Percentiles rank a stretch among this genome's conserved stretches.
phyloP scores from a whole-genome alignment of 2,888 invertebrate genomes.

The Latheticus oryzae region DNA sequence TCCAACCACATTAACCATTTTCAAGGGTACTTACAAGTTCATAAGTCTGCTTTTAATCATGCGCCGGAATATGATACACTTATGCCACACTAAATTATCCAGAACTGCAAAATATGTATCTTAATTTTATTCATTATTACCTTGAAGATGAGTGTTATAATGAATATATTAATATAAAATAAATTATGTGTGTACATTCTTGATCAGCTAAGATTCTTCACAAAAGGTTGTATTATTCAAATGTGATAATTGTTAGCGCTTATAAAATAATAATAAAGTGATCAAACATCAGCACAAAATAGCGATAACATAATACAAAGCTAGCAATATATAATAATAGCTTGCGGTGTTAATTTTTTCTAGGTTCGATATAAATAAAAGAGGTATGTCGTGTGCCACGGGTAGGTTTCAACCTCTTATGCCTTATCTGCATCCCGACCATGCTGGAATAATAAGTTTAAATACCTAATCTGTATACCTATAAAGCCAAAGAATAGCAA shows the following conservation, averaged over 20 bases:
- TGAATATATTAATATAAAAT: slow-evolving; percentile 1
- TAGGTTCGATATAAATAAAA: slow-evolving; percentile 27
- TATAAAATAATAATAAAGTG: slow-evolving; percentile 5
- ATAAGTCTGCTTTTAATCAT: slow-evolving; percentile 16
- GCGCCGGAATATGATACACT: slow-evolving; percentile 11
- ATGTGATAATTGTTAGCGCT: background rate
- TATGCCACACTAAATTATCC: slow-evolving; percentile 16
- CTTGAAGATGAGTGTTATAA: background rate
- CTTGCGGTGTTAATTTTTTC: slow-evolving; percentile 14
- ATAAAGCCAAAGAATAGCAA: slow-evolving; percentile 53
- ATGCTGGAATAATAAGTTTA: slow-evolving; percentile 48
- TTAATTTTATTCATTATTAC: slow-evolving; percentile 3
- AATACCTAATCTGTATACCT: slow-evolving; percentile 51
- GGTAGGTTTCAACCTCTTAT: slow-evolving; percentile 32
- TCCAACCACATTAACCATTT: slow-evolving; percentile 14
- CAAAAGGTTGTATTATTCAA: background rate
- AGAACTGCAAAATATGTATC: too few species aligned
- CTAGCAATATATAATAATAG: slow-evolving; percentile 9
- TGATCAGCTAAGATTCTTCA: slow-evolving; percentile 3
- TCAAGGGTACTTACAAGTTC: slow-evolving; percentile 27
- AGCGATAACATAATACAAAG: slow-evolving; percentile 1
- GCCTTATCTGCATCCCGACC: slow-evolving; percentile 38
- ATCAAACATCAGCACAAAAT: too few species aligned
- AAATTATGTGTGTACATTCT: background rate
- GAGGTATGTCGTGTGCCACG: slow-evolving; percentile 40